Evolutionary conservation across 2,113 vertebrate species (phyloP).

Genomic region (Chloropsis hardwickii): DNA sequence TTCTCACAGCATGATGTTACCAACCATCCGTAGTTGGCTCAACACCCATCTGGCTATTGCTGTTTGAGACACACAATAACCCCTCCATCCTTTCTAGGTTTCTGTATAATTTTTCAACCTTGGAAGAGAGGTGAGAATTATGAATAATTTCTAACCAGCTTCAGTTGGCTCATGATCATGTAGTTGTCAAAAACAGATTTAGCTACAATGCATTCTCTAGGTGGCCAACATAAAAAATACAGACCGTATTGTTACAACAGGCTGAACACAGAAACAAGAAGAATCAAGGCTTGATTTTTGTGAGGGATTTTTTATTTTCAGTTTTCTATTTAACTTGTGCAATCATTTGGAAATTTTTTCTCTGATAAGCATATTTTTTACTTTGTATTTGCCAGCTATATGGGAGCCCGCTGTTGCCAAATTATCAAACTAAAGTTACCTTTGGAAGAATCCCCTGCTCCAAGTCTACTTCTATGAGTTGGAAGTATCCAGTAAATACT

Average conservation of each 20-base stretch:
- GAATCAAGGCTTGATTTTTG: background rate
- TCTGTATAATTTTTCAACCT: background rate
- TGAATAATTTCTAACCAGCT: background rate
- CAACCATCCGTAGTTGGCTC: rapidly evolving
- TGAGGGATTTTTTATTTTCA: background rate
- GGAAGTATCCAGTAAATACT: background rate
- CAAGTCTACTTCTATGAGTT: background rate
- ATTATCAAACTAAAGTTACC: background rate
- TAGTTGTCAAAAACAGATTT: background rate
- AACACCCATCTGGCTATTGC: too few species aligned
- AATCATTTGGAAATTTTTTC: background rate
- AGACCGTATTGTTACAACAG: background rate
- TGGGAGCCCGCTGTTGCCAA: background rate
- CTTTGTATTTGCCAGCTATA: background rate
- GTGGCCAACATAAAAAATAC: background rate
- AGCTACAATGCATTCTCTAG: background rate
- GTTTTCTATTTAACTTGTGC: background rate
- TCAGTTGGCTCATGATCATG: rapidly evolving
- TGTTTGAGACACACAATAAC: background rate
- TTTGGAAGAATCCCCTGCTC: background rate
- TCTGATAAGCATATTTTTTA: background rate
- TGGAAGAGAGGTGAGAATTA: background rate
- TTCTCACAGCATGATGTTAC: rapidly evolving
- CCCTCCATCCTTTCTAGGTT: background rate
- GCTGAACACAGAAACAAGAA: background rate